Evolutionary conservation across 2,797 vertebrate species (phyloP).

Genomic region (Phataginus tetradactyla): DNA sequence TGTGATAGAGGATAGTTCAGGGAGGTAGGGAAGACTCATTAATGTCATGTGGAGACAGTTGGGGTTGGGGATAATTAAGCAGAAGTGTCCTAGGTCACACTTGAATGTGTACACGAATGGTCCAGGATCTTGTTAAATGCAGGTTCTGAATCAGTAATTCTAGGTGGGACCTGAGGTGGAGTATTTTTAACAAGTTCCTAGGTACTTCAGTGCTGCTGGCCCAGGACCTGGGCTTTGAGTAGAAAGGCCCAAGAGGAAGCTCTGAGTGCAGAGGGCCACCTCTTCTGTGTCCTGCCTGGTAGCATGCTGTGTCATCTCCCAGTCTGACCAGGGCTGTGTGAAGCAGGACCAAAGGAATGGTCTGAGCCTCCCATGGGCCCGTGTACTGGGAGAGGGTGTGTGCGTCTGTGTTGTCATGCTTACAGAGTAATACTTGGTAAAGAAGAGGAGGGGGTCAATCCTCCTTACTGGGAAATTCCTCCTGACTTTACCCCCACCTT

Average conservation of each 20-base stretch:
- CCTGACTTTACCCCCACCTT: neutral
- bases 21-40: neutral
- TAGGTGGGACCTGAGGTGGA: neutral
- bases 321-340: neutral
- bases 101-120: neutral
- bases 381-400: neutral
- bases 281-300: neutral
- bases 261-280: neutral
- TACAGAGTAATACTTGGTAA: neutral
- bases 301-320: neutral
- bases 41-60: neutral
- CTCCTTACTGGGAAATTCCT: neutral
- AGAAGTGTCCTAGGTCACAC: neutral
- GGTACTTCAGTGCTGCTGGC: neutral
- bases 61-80: neutral
- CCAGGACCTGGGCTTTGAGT: neutral
- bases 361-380: neutral
- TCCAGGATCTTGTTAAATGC: neutral
- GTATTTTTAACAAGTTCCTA: neutral
- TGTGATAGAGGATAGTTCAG: neutral
- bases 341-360: neutral
- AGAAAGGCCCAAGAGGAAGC: neutral
- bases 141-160: neutral
- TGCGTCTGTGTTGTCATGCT: neutral
- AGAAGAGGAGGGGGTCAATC: neutral